phyloP scores from a whole-genome alignment of 2,797 vertebrate genomes.

The Mormyrus proboscirostris region DNA sequence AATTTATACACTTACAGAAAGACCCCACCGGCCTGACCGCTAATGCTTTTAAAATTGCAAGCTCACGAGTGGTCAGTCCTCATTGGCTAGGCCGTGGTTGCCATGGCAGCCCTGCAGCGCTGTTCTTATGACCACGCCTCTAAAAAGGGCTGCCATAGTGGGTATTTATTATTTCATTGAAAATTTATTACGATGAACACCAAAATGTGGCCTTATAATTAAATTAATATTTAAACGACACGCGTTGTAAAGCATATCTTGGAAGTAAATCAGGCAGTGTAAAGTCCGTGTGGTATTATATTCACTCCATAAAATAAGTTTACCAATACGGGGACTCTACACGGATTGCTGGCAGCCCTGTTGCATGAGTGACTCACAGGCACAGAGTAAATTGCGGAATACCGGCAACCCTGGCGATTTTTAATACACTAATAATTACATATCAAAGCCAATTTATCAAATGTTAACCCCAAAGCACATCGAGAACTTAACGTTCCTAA shows the following conservation, averaged over 20 bases:
- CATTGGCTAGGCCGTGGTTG: not conserved
- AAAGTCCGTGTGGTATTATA: not conserved
- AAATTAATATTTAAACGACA: not conserved
- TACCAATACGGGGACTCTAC: not conserved
- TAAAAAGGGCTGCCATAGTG: not conserved
- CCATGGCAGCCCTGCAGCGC: not conserved
- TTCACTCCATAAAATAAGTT: not conserved
- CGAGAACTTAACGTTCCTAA: not conserved
- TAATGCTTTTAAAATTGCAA: not conserved
- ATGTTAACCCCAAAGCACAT: not conserved
- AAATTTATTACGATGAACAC: not conserved
- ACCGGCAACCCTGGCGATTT: not conserved
- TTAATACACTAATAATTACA: not conserved
- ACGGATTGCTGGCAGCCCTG: not conserved
- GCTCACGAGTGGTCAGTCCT: not conserved
- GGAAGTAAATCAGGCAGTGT: not conserved
- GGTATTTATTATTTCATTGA: not conserved
- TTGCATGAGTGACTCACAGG: not conserved
- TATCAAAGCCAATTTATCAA: not conserved
- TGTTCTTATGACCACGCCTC: not conserved
- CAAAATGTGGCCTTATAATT: not conserved
- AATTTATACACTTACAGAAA: not conserved
- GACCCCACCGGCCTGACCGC: not conserved
- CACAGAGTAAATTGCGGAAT: not conserved
- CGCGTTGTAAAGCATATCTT: not conserved